Evolutionary conservation across 1,140 invertebrate genomes (phyloP).

Genomic region (Semibalanus balanoides): DNA sequence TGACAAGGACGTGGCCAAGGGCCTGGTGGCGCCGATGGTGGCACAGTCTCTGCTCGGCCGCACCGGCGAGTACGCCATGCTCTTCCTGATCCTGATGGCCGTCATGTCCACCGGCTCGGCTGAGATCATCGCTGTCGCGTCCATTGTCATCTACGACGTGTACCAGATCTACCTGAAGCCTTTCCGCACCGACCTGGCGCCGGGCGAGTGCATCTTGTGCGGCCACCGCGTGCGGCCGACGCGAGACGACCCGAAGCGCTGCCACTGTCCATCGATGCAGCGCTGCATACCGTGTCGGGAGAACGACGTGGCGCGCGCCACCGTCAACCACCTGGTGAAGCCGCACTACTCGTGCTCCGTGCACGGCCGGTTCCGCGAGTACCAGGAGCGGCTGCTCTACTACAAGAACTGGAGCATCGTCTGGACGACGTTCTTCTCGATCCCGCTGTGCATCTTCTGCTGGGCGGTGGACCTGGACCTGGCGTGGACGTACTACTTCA

Average conservation of each 20-base stretch:
- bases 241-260: slow-evolving; percentile 26
- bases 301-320: slow-evolving; percentile 25
- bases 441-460: slow-evolving; percentile 29
- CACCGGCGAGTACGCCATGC: slow-evolving; percentile 24
- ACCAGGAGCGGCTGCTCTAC: slow-evolving; percentile 26
- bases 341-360: slow-evolving; percentile 26
- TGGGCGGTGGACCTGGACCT: slow-evolving; percentile 26
- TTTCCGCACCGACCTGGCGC: slow-evolving; percentile 26
- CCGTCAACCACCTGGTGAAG: slow-evolving; percentile 25
- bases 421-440: slow-evolving; percentile 24
- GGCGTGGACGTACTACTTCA: slow-evolving; percentile 31
- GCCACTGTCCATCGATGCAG: slow-evolving; percentile 29
- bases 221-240: slow-evolving; percentile 20
- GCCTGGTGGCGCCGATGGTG: slow-evolving; percentile 28
- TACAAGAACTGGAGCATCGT: slow-evolving; percentile 31
- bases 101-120: slow-evolving; percentile 32
- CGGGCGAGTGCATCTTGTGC: slow-evolving; percentile 31
- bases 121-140: slow-evolving; percentile 33
- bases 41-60: slow-evolving; percentile 27
- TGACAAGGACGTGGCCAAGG: slow-evolving; percentile 24
- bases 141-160: slow-evolving; percentile 33
- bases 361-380: slow-evolving; percentile 29
- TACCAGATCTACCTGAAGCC: slow-evolving; percentile 32
- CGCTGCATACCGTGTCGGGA: slow-evolving; percentile 25
- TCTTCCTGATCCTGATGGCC: slow-evolving; percentile 31